Evolutionary conservation across 2,888 invertebrate genomes (phyloP).

Genomic region (Trissolcus brochymenae): DNA sequence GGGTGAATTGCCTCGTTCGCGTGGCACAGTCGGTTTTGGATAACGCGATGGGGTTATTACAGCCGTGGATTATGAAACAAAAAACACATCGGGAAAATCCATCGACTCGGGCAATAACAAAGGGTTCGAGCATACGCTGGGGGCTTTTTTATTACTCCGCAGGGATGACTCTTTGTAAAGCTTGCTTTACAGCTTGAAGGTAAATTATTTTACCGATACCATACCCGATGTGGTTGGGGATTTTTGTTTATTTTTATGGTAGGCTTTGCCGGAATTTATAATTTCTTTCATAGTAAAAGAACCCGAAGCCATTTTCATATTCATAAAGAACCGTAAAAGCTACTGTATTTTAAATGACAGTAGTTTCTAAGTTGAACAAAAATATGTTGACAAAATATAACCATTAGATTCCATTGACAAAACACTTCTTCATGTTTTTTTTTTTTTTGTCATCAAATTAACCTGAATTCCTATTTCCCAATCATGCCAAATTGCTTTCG

Average conservation of each 20-base stretch:
- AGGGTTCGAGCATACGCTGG: constrained; percentile 11
- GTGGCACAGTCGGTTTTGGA: constrained; percentile 27
- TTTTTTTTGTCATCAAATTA: neutral
- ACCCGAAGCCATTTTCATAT: no score
- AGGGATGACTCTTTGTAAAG: constrained; percentile 9
- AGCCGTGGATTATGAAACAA: constrained; percentile 26
- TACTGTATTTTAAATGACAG: no score
- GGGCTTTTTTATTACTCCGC: constrained; percentile 21
- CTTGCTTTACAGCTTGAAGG: constrained; percentile 3
- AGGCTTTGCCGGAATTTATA: no score
- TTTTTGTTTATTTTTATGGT: neutral
- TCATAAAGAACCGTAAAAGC: no score
- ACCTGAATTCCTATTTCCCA: no score
- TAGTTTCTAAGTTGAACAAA: neutral
- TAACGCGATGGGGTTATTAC: constrained; percentile 28
- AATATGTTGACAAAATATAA: neutral
- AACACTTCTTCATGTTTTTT: neutral
- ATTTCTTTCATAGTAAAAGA: no score
- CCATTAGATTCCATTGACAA: no score
- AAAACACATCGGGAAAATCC: constrained; percentile 16
- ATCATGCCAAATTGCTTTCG: no score
- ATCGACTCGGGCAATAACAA: constrained; percentile 7
- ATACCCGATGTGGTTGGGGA: neutral
- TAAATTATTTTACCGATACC: constrained; percentile 18
- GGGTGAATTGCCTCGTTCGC: constrained; percentile 15